A percentile compares a stretch with the other conserved stretches of the same genome.
Conservation (phyloP, 2,888 invertebrate genomes). For the Xestia xanthographa region DNA sequence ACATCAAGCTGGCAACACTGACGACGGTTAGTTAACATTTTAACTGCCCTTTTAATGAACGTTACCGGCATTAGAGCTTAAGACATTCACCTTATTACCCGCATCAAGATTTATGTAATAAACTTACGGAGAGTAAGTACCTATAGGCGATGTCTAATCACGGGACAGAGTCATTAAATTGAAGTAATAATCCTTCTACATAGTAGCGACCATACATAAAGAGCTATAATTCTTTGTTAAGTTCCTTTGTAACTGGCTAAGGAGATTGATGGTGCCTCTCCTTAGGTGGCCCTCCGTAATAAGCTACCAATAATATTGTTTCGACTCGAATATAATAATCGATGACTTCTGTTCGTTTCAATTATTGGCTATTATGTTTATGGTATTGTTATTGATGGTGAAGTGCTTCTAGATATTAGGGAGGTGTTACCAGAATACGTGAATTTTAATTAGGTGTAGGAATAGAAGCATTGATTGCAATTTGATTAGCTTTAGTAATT, state of each 20-base stretch:
- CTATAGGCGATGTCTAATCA: slow-evolving; percentile 87
- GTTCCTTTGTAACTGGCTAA: slow-evolving; percentile 84
- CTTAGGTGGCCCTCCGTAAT: slow-evolving; percentile 88
- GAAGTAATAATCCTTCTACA: slow-evolving; percentile 88
- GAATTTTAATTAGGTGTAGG: background rate
- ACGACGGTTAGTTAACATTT: slow-evolving; percentile 71
- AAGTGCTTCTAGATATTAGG: slow-evolving; percentile 37
- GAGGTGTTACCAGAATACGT: background rate
- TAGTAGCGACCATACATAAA: slow-evolving; percentile 86
- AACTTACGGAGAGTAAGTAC: slow-evolving; percentile 78
- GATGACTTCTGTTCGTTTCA: slow-evolving; percentile 76
- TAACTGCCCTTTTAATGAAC: slow-evolving; percentile 76
- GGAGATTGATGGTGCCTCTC: slow-evolving; percentile 87
- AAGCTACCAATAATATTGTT: slow-evolving; percentile 82
- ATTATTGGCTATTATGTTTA: slow-evolving; percentile 63
- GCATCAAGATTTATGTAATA: slow-evolving; percentile 85
- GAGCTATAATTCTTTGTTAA: slow-evolving; percentile 87
- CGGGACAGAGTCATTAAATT: slow-evolving; percentile 84
- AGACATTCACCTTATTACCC: slow-evolving; percentile 79
- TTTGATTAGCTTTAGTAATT: background rate
- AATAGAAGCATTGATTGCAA: background rate
- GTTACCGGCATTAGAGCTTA: slow-evolving; percentile 74
- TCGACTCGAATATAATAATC: slow-evolving; percentile 74
- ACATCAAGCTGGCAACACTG: slow-evolving; percentile 54
- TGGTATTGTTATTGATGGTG: slow-evolving; percentile 31